Conservation (phyloP, 2,888 invertebrate genomes). For the Scotopteryx bipunctaria region DNA sequence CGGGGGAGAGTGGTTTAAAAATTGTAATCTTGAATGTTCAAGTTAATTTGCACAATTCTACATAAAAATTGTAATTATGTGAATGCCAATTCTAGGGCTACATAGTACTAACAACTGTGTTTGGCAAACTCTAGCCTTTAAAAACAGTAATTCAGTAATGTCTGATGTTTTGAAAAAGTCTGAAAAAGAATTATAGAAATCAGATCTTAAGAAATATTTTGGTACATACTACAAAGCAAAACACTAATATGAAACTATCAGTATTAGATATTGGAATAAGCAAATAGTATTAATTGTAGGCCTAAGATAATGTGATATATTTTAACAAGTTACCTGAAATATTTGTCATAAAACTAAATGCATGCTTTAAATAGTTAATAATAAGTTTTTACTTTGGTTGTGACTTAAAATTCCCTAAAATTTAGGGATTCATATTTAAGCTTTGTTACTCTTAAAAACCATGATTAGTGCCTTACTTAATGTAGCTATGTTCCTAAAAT, state of each 20-base stretch:
- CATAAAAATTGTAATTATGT: too few species aligned
- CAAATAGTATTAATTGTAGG: conserved; percentile 5
- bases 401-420: conserved; percentile 12
- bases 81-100: too few species aligned
- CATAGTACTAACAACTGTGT: too few species aligned
- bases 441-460: conserved; percentile 7
- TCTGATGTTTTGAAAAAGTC: too few species aligned
- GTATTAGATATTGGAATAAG: conserved; percentile 10
- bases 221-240: not conserved
- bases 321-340: conserved; percentile 30
- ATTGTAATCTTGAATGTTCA: too few species aligned
- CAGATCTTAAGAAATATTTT: too few species aligned
- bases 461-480: conserved; percentile 3
- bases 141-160: too few species aligned
- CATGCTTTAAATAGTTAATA: conserved; percentile 7
- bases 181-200: too few species aligned
- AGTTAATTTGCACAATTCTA: too few species aligned
- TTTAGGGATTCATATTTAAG: not conserved
- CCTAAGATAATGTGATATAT: conserved; percentile 22
- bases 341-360: conserved; percentile 5
- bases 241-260: not conserved
- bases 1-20: too few species aligned
- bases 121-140: too few species aligned
- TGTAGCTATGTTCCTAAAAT: conserved; percentile 1
- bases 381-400: conserved; percentile 12